Percentiles rank a stretch among this genome's conserved stretches.
phyloP scores from a whole-genome alignment of 2,888 invertebrate genomes.

The Biston betularia region DNA sequence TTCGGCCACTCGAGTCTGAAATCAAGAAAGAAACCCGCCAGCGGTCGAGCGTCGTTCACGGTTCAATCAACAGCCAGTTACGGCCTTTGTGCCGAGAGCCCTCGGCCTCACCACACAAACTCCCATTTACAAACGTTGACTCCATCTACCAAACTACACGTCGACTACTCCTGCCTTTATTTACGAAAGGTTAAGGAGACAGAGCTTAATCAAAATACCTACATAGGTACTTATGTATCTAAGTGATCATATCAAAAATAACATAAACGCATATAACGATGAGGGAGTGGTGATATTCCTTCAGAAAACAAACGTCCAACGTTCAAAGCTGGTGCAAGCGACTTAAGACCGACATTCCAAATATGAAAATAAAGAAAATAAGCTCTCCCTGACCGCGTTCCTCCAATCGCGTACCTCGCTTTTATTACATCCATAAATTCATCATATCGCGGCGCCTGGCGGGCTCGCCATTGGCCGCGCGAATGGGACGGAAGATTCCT shows the following conservation, averaged over 20 bases:
- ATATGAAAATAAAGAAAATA: slow-evolving; percentile 87
- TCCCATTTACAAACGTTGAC: slow-evolving; percentile 57
- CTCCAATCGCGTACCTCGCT: slow-evolving; percentile 89
- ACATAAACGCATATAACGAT: slow-evolving; percentile 38
- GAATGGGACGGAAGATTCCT: slow-evolving; percentile 79
- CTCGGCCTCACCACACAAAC: slow-evolving; percentile 66
- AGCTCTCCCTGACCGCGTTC: slow-evolving; percentile 82
- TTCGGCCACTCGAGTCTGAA: slow-evolving; percentile 82
- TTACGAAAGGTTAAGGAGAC: slow-evolving; percentile 34
- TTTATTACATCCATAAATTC: slow-evolving; percentile 95
- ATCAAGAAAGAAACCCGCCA: slow-evolving; percentile 83
- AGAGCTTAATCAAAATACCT: slow-evolving; percentile 15
- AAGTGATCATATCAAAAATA: slow-evolving; percentile 22
- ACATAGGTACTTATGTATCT: background rate
- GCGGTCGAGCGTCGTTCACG: slow-evolving; percentile 82
- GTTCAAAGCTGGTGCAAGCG: slow-evolving; percentile 62
- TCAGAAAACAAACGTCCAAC: slow-evolving; percentile 66
- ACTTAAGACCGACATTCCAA: slow-evolving; percentile 79
- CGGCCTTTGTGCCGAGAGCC: slow-evolving; percentile 77
- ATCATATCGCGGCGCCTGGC: slow-evolving; percentile 88
- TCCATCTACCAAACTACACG: slow-evolving; percentile 45
- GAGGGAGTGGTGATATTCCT: slow-evolving; percentile 49
- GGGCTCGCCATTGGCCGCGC: slow-evolving; percentile 86
- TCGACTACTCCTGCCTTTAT: slow-evolving; percentile 29
- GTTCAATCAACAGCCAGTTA: slow-evolving; percentile 83